Percentiles rank a stretch among this genome's conserved stretches.
Conservation (phyloP, 2,113 vertebrate genomes). For the Alethe diademata region DNA sequence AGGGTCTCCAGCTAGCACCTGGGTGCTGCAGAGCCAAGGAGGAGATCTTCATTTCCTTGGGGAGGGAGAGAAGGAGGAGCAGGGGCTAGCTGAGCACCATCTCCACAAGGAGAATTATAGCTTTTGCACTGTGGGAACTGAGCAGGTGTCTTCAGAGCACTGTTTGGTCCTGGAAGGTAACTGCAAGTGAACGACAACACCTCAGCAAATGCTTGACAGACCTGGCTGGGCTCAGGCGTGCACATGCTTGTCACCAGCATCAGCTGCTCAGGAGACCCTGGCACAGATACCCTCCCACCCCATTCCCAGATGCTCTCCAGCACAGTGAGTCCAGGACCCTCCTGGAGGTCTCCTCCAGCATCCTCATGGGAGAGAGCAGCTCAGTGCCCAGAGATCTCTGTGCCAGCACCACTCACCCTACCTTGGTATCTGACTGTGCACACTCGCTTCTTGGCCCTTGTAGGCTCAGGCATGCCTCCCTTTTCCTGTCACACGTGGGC, state of each 20-base stretch:
- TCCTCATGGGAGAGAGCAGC: background rate
- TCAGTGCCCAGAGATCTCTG: background rate
- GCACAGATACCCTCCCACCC: background rate
- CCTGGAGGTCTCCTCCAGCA: background rate
- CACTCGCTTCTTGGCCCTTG: background rate
- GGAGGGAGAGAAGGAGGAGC: slow-evolving; percentile 41
- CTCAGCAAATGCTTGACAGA: slow-evolving; percentile 38
- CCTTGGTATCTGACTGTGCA: slow-evolving; percentile 2
- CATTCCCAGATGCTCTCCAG: background rate
- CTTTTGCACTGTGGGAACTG: slow-evolving; percentile 55
- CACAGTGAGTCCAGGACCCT: background rate
- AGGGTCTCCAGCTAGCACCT: slow-evolving; percentile 59
- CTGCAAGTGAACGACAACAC: slow-evolving; percentile 58
- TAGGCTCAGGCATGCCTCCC: background rate
- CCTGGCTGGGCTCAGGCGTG: slow-evolving; percentile 24
- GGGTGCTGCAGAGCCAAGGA: slow-evolving; percentile 56
- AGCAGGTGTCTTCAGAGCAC: slow-evolving; percentile 48
- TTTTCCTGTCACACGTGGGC: background rate
- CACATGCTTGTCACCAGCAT: slow-evolving; percentile 38
- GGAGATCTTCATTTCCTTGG: slow-evolving; percentile 43
- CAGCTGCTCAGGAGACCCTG: slow-evolving; percentile 50
- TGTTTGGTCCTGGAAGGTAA: slow-evolving; percentile 55
- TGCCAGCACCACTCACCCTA: slow-evolving; percentile 29
- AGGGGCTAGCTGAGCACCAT: slow-evolving; percentile 60
- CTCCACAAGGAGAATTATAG: slow-evolving; percentile 58